Percentiles rank a stretch among this genome's conserved stretches.
These are phyloP conservation scores for Epistrophella euchroma DNA, from an alignment of 2,888 invertebrate genomes.

Conservation along the genomic window DNA sequence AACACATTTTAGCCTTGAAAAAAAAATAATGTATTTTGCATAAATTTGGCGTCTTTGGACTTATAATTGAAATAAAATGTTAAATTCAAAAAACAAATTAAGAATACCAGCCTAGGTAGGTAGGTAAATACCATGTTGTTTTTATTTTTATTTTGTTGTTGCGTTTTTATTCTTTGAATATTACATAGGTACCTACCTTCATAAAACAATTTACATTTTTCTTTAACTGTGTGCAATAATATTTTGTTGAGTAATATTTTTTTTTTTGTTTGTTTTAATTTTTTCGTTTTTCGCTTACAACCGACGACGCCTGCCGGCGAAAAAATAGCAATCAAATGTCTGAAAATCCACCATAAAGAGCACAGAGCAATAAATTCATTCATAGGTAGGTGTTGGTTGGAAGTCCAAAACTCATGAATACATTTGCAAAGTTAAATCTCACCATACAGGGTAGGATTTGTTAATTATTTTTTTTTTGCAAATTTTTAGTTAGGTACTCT, in stretches of 20 bases:
- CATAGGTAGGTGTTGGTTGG: conserved; percentile 73
- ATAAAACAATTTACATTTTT: conserved; percentile 39
- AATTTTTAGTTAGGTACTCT: too few relatives aligned
- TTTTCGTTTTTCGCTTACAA: background rate
- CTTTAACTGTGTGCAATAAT: conserved; percentile 31
- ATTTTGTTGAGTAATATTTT: conserved; percentile 27
- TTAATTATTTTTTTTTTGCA: background rate
- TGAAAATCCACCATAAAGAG: conserved; percentile 64
- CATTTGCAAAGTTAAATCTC: conserved; percentile 67
- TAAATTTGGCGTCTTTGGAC: conserved; percentile 18
- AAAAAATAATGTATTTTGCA: background rate
- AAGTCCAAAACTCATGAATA: conserved; percentile 72
- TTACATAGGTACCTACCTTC: too few relatives aligned
- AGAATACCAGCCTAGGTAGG: too few relatives aligned
- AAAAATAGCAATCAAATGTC: conserved; percentile 59
- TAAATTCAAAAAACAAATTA: conserved; percentile 40
- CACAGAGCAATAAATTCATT: conserved; percentile 67
- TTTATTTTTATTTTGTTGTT: background rate
- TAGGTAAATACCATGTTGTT: conserved; percentile 7
- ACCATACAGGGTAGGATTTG: background rate
- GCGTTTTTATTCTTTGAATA: background rate
- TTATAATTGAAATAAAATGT: conserved; percentile 48
- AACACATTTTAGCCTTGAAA: background rate
- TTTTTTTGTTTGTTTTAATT: background rate
- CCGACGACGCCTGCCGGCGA: conserved; percentile 1